Percentiles rank a stretch among this genome's conserved stretches.
These are phyloP conservation scores for Rhagonycha fulva DNA, from an alignment of 2,888 invertebrate genomes.

Conservation along the genomic window DNA sequence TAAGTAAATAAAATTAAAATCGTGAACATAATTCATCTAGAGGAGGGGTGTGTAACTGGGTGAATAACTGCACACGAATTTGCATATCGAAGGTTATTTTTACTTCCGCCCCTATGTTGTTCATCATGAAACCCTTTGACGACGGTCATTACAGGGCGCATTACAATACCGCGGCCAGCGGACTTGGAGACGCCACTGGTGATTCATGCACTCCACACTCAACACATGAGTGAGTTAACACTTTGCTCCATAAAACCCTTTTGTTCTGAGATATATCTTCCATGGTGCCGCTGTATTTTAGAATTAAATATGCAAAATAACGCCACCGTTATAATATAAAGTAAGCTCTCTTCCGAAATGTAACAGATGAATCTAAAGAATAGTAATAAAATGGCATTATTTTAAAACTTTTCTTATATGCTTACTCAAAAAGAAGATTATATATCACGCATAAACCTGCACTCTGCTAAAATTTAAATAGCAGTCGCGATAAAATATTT, in stretches of 20 bases:
- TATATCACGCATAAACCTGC: slow-evolving; percentile 37
- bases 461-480: slow-evolving; percentile 40
- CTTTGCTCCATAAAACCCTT: slow-evolving; percentile 31
- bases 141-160: slow-evolving; percentile 47
- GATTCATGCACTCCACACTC: slow-evolving; percentile 37
- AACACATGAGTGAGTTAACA: slow-evolving; percentile 33
- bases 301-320: slow-evolving; percentile 10
- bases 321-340: not conserved
- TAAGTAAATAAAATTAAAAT: slow-evolving; percentile 44
- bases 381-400: slow-evolving; percentile 18
- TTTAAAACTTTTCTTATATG: slow-evolving; percentile 20
- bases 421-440: slow-evolving; percentile 37
- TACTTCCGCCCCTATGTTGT: slow-evolving; percentile 54
- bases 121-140: slow-evolving; percentile 53
- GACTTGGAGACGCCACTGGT: slow-evolving; percentile 35
- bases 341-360: slow-evolving; percentile 4
- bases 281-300: not conserved
- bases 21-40: slow-evolving; percentile 35
- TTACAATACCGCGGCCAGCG: slow-evolving; percentile 36
- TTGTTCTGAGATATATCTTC: slow-evolving; percentile 13
- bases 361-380: not conserved
- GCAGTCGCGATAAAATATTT: slow-evolving; percentile 43
- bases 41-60: slow-evolving; percentile 50
- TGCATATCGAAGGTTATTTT: slow-evolving; percentile 55
- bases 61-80: slow-evolving; percentile 53